Evolutionary conservation across 1,140 invertebrate species (phyloP).

Genomic region (Nymphalis io): DNA sequence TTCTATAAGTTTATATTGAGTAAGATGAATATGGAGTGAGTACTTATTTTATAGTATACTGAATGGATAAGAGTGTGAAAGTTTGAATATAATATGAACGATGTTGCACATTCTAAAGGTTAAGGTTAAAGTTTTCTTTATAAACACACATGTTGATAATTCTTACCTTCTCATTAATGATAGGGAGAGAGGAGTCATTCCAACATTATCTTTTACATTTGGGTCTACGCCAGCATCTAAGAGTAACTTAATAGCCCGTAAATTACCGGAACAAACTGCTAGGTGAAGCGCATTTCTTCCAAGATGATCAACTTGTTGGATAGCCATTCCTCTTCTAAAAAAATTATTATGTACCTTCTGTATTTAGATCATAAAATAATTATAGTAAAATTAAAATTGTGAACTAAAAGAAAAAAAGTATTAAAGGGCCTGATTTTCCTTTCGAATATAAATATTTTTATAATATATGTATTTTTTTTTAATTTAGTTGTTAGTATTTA

Average conservation of each 20-base stretch:
- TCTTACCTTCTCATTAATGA: slow-evolving; percentile 67
- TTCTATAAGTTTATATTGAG: too few species aligned
- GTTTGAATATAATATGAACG: background rate
- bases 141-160: too few species aligned
- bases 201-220: slow-evolving; percentile 63
- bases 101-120: too few species aligned
- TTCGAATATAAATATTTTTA: too few species aligned
- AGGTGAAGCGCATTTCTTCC: slow-evolving; percentile 67
- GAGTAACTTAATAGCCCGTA: slow-evolving; percentile 45
- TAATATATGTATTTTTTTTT: too few species aligned
- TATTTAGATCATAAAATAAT: slow-evolving; percentile 17
- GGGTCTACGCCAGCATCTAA: slow-evolving; percentile 52
- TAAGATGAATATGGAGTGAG: too few species aligned
- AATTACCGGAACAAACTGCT: slow-evolving; percentile 53
- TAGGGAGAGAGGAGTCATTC: slow-evolving; percentile 67
- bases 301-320: slow-evolving; percentile 59
- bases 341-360: too few species aligned
- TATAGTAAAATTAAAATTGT: slow-evolving; percentile 6
- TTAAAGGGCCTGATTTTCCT: too few species aligned
- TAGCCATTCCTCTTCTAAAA: slow-evolving; percentile 48
- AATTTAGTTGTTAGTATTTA: background rate
- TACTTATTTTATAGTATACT: too few species aligned
- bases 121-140: too few species aligned
- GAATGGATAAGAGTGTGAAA: too few species aligned
- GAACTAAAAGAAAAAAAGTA: too few species aligned